These are phyloP conservation scores for Heliconius charithonia DNA, from an alignment of 2,888 invertebrate species.

Conservation along the genomic window DNA sequence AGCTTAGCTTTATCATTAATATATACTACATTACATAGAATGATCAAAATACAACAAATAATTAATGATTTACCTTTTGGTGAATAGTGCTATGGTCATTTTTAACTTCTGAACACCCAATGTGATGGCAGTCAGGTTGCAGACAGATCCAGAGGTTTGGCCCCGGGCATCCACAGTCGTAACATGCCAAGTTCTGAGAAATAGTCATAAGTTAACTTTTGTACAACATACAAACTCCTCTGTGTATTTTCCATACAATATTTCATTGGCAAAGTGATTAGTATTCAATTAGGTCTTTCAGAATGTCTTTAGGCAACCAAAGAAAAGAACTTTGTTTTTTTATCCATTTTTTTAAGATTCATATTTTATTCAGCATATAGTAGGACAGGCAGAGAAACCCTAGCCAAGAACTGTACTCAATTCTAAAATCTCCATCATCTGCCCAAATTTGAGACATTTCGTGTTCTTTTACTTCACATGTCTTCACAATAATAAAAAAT, in stretches of 20 bases:
- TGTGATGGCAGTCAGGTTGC: constrained; percentile 89
- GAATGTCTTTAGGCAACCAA: too few relatives aligned
- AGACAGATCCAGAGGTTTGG: constrained; percentile 95
- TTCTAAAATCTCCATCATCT: too few relatives aligned
- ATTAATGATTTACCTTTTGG: constrained; percentile 82
- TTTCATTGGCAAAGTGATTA: not conserved
- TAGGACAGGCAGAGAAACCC: too few relatives aligned
- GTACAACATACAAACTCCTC: not conserved
- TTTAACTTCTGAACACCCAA: constrained; percentile 92
- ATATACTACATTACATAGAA: not conserved
- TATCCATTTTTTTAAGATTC: not conserved
- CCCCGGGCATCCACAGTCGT: constrained; percentile 88
- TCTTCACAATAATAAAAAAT: not conserved
- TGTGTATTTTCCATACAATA: not conserved
- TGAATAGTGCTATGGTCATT: constrained; percentile 93
- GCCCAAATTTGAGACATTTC: too few relatives aligned
- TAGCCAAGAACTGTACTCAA: not conserved
- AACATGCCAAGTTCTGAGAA: constrained; percentile 84
- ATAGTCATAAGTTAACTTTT: not conserved
- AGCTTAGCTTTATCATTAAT: not conserved
- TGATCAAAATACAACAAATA: not conserved
- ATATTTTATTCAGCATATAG: not conserved
- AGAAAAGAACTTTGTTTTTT: too few relatives aligned
- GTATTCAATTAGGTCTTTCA: too few relatives aligned
- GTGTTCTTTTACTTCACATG: not conserved